Conservation (phyloP, 2,888 invertebrate genomes). For the Drosophila robusta region DNA sequence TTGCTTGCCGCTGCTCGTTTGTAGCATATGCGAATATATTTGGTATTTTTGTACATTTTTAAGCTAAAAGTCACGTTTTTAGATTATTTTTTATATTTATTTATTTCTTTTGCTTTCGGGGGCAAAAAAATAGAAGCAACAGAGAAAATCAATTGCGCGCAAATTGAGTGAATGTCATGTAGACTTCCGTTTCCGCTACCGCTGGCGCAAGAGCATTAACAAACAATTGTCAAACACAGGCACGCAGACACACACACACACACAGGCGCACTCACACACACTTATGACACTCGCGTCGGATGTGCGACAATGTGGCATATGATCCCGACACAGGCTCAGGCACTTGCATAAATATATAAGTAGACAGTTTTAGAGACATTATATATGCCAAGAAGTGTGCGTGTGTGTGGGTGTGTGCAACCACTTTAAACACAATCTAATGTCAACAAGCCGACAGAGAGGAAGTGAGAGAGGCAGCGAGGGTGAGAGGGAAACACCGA, state of each 20-base stretch:
- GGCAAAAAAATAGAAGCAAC: constrained; percentile 12
- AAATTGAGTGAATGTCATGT: constrained; percentile 74
- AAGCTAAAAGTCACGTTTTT: constrained; percentile 63
- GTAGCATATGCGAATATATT: constrained; percentile 8
- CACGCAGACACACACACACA: constrained; percentile 8
- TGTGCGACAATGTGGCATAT: constrained; percentile 73
- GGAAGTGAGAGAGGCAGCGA: constrained; percentile 20
- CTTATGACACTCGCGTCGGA: constrained; percentile 42
- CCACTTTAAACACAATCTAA: constrained; percentile 77
- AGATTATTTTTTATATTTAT: constrained; percentile 27
- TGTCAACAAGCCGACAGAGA: constrained; percentile 64
- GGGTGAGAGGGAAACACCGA: not conserved
- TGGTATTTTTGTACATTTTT: constrained; percentile 18
- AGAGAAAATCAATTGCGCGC: constrained; percentile 62
- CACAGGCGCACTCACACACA: constrained; percentile 5
- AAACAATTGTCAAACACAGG: constrained; percentile 67
- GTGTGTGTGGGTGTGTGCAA: constrained; percentile 36
- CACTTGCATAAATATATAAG: constrained; percentile 75
- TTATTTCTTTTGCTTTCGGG: constrained; percentile 31
- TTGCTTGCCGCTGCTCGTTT: constrained; percentile 25
- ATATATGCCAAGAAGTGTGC: constrained; percentile 41
- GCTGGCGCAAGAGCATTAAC: constrained; percentile 57
- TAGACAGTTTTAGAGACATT: constrained; percentile 69
- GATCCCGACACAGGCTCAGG: constrained; percentile 58
- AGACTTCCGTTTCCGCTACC: constrained; percentile 60